Evolutionary conservation across 1,140 invertebrate species (phyloP), one percentile per base, ranked within the genome.

Genomic region (Manduca sexta): DNA sequence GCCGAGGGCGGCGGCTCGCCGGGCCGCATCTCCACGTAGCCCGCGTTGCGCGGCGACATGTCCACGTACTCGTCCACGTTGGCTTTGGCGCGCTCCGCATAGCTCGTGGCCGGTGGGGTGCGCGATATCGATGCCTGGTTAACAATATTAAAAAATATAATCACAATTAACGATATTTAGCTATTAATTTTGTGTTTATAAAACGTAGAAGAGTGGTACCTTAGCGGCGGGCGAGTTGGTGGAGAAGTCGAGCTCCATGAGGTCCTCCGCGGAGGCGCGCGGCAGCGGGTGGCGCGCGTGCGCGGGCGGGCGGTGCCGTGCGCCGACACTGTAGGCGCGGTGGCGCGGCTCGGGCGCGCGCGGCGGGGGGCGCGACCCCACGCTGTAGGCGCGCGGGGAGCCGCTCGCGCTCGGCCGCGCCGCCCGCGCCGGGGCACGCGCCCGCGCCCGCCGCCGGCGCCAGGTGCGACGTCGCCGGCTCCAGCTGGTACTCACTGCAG

Each of bases 161-260:
- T 5, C 21, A 26, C 21, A 1, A 0, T 26, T 1, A 5, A 5
- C 1, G 21, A n/a, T n/a, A n/a, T n/a, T n/a, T n/a, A n/a, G n/a
- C n/a, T n/a, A n/a, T n/a, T n/a, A n/a, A n/a, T n/a, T n/a, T n/a
- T n/a, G n/a, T n/a, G n/a, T n/a, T n/a, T n/a, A n/a, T n/a, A n/a
- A n/a, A n/a, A n/a, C 11, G 13, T 11, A 7, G 13, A 16, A 14
- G 12, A 5, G 4, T 5, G 16, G 4, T 12, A 42, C 62, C 56
- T 64, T 65, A 26, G 62, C 49, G 29, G 66, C 49, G 0, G 66
- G 71, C 13, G 72, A 86, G 52, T 87, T 87, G 61, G 87, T 87
- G 0, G 90, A 90, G 65, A 94, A 94, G 74, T 94, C 93, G 45
- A 95, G 88, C 77, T 93, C 93, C 92, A 95, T 93, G 35, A 93